Conservation (phyloP, 92 coral and sea anemone species). For the Metridium senile region DNA sequence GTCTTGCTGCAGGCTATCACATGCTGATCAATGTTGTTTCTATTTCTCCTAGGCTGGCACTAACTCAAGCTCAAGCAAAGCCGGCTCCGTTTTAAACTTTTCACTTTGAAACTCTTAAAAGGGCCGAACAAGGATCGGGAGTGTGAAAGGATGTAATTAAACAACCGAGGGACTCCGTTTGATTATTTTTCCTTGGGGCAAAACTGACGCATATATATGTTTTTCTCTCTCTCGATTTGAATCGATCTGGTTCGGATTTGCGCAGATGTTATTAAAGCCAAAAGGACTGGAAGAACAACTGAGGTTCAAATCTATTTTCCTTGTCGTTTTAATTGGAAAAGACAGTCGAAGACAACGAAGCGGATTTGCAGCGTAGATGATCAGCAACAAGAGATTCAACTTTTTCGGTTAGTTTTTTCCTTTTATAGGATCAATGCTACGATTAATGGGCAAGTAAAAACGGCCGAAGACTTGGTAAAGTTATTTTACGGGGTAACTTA, state of each 20-base stretch:
- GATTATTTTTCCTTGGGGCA: too few species aligned
- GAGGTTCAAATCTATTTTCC: too few species aligned
- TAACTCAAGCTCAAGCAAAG: not conserved
- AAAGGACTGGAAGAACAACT: not conserved
- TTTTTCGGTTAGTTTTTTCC: too few species aligned
- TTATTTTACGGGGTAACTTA: not conserved
- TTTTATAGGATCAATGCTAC: too few species aligned
- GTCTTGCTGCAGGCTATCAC: not conserved
- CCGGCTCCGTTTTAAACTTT: not conserved
- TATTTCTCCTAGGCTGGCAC: constrained; percentile 2
- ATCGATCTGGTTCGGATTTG: not conserved
- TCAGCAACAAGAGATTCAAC: not conserved
- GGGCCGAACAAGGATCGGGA: too few species aligned
- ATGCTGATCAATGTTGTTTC: not conserved
- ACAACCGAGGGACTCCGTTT: not conserved
- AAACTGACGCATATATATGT: too few species aligned
- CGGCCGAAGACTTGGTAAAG: not conserved
- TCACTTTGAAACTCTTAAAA: too few species aligned
- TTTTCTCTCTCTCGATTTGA: too few species aligned
- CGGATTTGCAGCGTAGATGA: not conserved
- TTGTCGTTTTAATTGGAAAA: not conserved
- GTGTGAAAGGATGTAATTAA: not conserved
- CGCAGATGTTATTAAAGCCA: not conserved
- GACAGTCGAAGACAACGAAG: not conserved
- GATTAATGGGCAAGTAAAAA: too few species aligned